These are phyloP conservation scores for Lates japonicus DNA, from an alignment of 2,797 vertebrate genomes.

Conservation along the genomic window DNA sequence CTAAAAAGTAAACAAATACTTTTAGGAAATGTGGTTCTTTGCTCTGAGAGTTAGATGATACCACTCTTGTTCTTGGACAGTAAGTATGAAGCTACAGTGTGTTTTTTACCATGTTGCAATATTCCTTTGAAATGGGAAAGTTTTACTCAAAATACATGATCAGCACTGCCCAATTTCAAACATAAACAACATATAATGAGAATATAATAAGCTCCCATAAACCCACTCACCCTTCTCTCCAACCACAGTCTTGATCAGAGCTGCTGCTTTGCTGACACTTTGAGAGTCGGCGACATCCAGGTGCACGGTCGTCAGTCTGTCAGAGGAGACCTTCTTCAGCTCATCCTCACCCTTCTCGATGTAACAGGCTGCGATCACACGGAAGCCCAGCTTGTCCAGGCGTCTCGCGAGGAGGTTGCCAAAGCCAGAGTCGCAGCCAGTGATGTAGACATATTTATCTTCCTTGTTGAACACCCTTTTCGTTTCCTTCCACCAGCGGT, in stretches of 20 bases:
- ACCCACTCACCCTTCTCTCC: conserved; percentile 75
- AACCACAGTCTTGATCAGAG: conserved; percentile 71
- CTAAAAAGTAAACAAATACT: too few species aligned
- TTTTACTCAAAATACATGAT: too few species aligned
- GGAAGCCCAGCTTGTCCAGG: conserved; percentile 81
- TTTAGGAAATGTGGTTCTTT: too few species aligned
- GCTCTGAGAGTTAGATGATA: background rate
- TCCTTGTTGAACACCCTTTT: conserved; percentile 75
- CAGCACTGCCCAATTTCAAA: too few species aligned
- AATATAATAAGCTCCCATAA: background rate
- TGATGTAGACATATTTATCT: conserved; percentile 85
- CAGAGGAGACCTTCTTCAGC: conserved; percentile 79
- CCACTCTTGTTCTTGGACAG: too few species aligned
- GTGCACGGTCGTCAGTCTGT: conserved; percentile 69
- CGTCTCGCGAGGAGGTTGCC: conserved; percentile 80
- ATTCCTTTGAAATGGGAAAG: too few species aligned
- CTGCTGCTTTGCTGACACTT: conserved; percentile 73
- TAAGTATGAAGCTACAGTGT: too few species aligned
- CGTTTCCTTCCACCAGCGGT: conserved; percentile 79
- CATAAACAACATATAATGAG: background rate
- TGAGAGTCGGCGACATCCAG: conserved; percentile 79
- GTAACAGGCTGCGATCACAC: conserved; percentile 83
- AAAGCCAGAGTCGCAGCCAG: conserved; percentile 86
- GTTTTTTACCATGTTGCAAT: too few species aligned
- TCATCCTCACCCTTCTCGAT: conserved; percentile 84